Conservation (phyloP, 1,140 invertebrate genomes). For the Cherax quadricarinatus region DNA sequence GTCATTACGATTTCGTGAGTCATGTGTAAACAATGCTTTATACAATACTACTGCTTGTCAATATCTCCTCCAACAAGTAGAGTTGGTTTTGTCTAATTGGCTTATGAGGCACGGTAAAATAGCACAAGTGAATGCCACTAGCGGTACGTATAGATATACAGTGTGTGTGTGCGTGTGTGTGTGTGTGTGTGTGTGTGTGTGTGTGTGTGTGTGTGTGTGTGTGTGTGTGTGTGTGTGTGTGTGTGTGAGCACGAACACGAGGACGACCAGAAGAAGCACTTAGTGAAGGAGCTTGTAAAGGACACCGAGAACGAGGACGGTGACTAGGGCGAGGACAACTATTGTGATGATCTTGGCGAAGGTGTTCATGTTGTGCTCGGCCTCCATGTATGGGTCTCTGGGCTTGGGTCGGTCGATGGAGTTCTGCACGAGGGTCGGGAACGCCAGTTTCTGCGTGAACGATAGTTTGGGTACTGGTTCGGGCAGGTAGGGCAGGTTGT, state of each 20-base stretch:
- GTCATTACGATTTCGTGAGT: no score
- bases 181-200: no score
- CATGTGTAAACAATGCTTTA: no score
- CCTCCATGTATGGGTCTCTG: slow-evolving; percentile 77
- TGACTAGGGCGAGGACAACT: slow-evolving; percentile 83
- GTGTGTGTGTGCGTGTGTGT: background rate
- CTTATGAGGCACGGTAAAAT: no score
- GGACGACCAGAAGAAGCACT: background rate
- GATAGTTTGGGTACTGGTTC: slow-evolving; percentile 78
- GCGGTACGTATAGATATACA: no score
- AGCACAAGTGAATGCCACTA: no score
- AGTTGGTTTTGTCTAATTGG: no score
- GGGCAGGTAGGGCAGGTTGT: slow-evolving; percentile 49
- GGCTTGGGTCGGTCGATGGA: slow-evolving; percentile 82
- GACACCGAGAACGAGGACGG: slow-evolving; percentile 85
- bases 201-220: background rate
- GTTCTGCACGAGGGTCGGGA: slow-evolving; percentile 84
- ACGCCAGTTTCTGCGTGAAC: slow-evolving; percentile 82
- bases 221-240: background rate
- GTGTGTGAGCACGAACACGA: background rate
- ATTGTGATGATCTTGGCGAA: slow-evolving; percentile 85
- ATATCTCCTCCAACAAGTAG: no score
- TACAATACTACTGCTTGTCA: no score
- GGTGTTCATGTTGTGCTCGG: slow-evolving; percentile 83
- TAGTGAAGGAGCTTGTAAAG: slow-evolving; percentile 84